These are phyloP conservation scores for Penaeus vannamei DNA, from an alignment of 1,140 invertebrate genomes.

Conservation along the genomic window DNA sequence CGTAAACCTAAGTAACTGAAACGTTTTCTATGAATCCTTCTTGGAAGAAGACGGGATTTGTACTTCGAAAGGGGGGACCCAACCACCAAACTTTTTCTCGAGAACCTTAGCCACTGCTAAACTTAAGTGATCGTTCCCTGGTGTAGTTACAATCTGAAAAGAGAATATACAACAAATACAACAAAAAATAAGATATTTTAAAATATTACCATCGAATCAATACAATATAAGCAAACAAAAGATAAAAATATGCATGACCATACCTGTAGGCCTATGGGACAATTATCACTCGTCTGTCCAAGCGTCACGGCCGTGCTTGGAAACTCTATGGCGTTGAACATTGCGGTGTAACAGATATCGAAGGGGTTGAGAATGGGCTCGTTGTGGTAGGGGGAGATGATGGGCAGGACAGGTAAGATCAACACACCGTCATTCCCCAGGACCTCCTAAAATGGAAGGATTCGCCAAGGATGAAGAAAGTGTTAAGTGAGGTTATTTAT, in stretches of 20 bases:
- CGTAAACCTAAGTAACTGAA: no score
- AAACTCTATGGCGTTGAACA: conserved; percentile 5
- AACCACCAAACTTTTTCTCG: conserved; percentile 70
- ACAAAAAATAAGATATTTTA: conserved; percentile 73
- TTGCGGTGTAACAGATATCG: no score
- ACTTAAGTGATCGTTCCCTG: conserved; percentile 71
- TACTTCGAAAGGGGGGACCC: conserved; percentile 45
- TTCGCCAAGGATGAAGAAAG: no score
- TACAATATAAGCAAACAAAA: no score
- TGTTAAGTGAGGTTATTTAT: no score
- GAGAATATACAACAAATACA: neutral
- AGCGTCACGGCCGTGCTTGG: conserved; percentile 1
- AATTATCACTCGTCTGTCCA: neutral
- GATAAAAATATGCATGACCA: neutral
- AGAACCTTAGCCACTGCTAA: conserved; percentile 73
- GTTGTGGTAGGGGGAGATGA: no score
- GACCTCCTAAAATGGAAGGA: no score
- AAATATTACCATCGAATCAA: neutral
- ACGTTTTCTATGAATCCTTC: no score
- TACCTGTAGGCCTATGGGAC: neutral
- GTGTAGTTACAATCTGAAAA: conserved; percentile 71
- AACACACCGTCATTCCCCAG: no score
- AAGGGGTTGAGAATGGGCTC: no score
- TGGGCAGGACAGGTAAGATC: no score
- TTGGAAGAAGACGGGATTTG: no score